These are phyloP conservation scores for Odontamblyopus lacepedii DNA, from an alignment of 2,797 vertebrate genomes.

Conservation along the genomic window DNA sequence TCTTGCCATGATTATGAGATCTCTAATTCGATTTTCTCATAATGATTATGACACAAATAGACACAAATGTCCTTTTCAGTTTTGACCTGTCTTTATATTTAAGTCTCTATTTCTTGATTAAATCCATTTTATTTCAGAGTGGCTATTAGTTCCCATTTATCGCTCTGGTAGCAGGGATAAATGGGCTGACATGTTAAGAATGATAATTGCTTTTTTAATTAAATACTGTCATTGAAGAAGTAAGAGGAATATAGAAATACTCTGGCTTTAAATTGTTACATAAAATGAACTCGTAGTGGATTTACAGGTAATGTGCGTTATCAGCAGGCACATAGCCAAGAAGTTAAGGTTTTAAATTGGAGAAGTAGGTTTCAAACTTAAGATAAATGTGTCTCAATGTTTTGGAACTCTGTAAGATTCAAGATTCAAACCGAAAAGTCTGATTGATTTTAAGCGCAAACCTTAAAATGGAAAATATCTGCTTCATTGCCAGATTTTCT, in stretches of 20 bases:
- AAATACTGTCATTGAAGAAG: constrained; percentile 27
- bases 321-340: not conserved
- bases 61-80: constrained; percentile 10
- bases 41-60: constrained; percentile 11
- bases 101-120: constrained; percentile 21
- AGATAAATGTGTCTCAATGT: not conserved
- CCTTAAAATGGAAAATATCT: not conserved
- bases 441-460: not conserved
- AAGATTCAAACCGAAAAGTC: not conserved
- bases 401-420: not conserved
- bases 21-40: too few species aligned
- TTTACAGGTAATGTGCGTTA: not conserved
- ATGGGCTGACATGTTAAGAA: constrained; percentile 23
- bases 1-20: too few species aligned
- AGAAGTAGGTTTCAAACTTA: not conserved
- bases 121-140: constrained; percentile 17
- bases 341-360: not conserved
- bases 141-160: constrained; percentile 33
- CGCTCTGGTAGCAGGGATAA: constrained; percentile 25
- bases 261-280: constrained; percentile 19
- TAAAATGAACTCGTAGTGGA: constrained; percentile 15
- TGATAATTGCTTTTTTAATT: constrained; percentile 43
- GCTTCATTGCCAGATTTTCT: not conserved
- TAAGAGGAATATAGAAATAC: constrained; percentile 7
- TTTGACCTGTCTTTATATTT: not conserved